A percentile compares a stretch with the other conserved stretches of the same genome.
These are phyloP conservation scores for Ammodytes marinus DNA, from an alignment of 2,113 vertebrate species.

Conservation along the genomic window DNA sequence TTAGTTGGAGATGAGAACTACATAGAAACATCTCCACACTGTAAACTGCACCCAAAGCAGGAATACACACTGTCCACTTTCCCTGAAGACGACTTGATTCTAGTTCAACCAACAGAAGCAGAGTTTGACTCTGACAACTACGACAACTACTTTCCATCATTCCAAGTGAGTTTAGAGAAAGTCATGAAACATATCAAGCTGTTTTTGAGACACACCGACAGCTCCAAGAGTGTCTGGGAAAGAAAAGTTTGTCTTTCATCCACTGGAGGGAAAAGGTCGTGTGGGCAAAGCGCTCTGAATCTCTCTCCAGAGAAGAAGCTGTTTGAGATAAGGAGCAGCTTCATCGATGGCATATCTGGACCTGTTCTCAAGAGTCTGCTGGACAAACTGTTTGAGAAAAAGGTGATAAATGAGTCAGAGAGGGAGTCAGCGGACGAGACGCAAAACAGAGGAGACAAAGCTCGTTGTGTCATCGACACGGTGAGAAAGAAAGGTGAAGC, in stretches of 20 bases:
- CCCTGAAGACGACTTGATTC: neutral
- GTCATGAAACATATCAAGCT: neutral
- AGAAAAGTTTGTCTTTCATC: neutral
- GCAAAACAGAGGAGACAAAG: neutral
- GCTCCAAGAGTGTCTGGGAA: constrained; percentile 7
- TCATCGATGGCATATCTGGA: constrained; percentile 15
- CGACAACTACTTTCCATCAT: constrained; percentile 12
- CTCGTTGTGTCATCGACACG: constrained; percentile 30
- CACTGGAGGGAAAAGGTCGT: neutral
- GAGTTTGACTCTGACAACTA: constrained; percentile 23
- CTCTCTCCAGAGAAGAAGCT: neutral
- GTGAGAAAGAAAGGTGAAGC: constrained; percentile 51
- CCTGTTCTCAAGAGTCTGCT: constrained; percentile 28
- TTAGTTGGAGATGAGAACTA: constrained; percentile 3
- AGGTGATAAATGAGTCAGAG: constrained; percentile 22
- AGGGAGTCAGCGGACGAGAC: neutral
- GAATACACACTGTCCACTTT: constrained; percentile 26
- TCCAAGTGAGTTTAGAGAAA: neutral
- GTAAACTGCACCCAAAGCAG: constrained; percentile 38
- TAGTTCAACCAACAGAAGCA: constrained; percentile 32
- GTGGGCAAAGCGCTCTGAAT: neutral
- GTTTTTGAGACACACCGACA: neutral
- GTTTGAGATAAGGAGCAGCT: neutral
- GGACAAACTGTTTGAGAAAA: constrained; percentile 30
- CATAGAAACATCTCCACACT: constrained; percentile 13